Evolutionary conservation across 2,113 vertebrate species (phyloP).

Genomic region (Syngnathoides biaculeatus): DNA sequence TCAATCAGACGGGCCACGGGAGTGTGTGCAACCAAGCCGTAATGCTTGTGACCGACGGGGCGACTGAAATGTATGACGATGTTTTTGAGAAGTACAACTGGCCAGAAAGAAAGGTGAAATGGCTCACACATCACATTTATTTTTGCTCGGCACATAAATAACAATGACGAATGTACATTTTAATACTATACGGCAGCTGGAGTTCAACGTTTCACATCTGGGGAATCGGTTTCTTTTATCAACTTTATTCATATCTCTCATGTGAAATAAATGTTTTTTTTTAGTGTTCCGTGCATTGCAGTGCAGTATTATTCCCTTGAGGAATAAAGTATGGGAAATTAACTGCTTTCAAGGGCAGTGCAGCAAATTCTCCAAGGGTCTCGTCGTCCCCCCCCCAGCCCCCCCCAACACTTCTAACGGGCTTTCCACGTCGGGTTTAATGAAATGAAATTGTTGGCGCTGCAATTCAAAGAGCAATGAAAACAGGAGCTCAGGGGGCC

Average conservation of each 20-base stretch:
- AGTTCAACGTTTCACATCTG: slow-evolving; percentile 44
- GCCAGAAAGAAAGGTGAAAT: slow-evolving; percentile 91
- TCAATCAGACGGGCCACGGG: slow-evolving; percentile 93
- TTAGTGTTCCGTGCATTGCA: slow-evolving; percentile 27
- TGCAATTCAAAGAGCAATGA: slow-evolving; percentile 56
- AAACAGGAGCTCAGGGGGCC: slow-evolving; percentile 61
- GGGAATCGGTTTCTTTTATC: slow-evolving; percentile 49
- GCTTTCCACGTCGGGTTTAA: slow-evolving; percentile 15
- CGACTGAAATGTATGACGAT: slow-evolving; percentile 88
- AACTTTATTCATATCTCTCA: slow-evolving; percentile 27
- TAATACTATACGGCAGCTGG: slow-evolving; percentile 17
- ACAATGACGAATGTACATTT: slow-evolving; percentile 19
- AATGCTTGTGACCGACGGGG: slow-evolving; percentile 96
- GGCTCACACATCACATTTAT: slow-evolving; percentile 5
- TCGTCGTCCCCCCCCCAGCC: background rate
- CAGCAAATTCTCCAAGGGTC: slow-evolving; percentile 21
- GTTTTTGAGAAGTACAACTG: slow-evolving; percentile 95
- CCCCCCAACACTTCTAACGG: slow-evolving; percentile 4
- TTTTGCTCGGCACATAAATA: slow-evolving; percentile 29
- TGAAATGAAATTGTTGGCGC: slow-evolving; percentile 55
- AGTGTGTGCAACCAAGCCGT: slow-evolving; percentile 97
- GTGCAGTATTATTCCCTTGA: slow-evolving; percentile 20
- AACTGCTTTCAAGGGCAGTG: slow-evolving; percentile 47
- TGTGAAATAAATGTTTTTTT: slow-evolving; percentile 43
- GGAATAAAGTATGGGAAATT: slow-evolving; percentile 42